Evolutionary conservation across 2,888 invertebrate species (phyloP), one percentile per base, ranked within the genome.

Genomic region (Amorpha juglandis): DNA sequence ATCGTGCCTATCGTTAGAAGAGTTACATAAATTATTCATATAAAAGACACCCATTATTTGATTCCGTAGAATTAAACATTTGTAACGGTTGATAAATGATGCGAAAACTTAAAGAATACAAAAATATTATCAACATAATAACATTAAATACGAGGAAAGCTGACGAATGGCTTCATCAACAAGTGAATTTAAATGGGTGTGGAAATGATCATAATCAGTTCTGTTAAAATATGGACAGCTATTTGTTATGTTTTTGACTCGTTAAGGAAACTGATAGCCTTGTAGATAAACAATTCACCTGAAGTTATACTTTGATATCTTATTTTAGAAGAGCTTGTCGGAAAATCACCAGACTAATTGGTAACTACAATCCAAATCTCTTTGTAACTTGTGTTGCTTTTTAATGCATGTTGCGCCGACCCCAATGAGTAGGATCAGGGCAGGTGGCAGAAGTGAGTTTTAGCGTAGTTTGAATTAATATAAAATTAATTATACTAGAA

Each of bases 161-260:
- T 55, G 35, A 55, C 16, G 16, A 55, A 55, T 38, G 9, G 35
- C 55, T 16, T 55, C 38, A 55, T 55, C 55, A 55, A 53, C 33
- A n/a, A 35, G 16, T 38, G 16, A 58, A 12, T 58, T 12, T 38
- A 11, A 48, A 50, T 50, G 8, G 19, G 38, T 42, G 33, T 35
- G 4, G 16, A 38, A 58, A 58, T 42, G 19, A 58, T 58, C 42
- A 42, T 27, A 58, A 58, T 58, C 42, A 58, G 19, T 27, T 27
- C 27, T 27, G 27, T 4, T 38, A 14, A 42, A 58, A 58, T 42
- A 38, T 58, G 21, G 19, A 38, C 0, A 16, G 19, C 14, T 12
- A 58, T 58, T 58, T 58, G 38, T 21, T 12, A 42, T 42, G 42
- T 42, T 58, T 42, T 19, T 58, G 19, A 16, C 38, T 11, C 12